These are phyloP conservation scores for Ceratoteleas bidentatus DNA, from an alignment of 1,140 invertebrate genomes.

Conservation along the genomic window DNA sequence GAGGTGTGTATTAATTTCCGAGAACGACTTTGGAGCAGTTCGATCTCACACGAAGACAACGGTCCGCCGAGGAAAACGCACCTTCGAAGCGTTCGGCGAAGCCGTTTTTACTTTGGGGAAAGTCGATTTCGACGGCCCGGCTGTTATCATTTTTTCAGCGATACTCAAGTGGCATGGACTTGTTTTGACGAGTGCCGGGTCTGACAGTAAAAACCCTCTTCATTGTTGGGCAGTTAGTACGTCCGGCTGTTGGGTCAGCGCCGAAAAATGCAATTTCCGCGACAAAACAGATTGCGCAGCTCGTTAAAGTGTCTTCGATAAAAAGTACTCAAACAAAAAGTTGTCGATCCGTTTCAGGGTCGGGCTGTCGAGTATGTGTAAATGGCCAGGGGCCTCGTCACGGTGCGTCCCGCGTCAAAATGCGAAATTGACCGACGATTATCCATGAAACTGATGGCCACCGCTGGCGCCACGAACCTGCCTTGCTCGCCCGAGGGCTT, in stretches of 20 bases:
- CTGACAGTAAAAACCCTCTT: no score
- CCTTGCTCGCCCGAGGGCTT: constrained; percentile 67
- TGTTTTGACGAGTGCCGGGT: no score
- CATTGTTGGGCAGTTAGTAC: no score
- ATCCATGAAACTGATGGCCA: constrained; percentile 80
- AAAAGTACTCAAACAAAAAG: constrained; percentile 25
- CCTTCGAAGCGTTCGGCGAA: no score
- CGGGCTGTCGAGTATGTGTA: constrained; percentile 51
- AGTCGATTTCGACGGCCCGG: no score
- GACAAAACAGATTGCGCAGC: constrained; percentile 24
- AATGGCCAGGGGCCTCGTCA: constrained; percentile 56
- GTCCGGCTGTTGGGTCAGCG: no score
- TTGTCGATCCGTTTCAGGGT: constrained; percentile 47
- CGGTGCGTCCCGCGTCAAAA: constrained; percentile 74
- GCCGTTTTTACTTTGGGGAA: no score
- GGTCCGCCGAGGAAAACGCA: no score
- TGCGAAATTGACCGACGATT: constrained; percentile 79
- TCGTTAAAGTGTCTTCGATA: constrained; percentile 37
- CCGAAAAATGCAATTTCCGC: constrained; percentile 36
- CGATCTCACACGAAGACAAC: constrained; percentile 28
- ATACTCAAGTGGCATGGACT: no score
- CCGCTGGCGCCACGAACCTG: constrained; percentile 73
- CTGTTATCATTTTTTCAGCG: no score
- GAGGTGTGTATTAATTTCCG: constrained; percentile 27
- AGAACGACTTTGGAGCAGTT: constrained; percentile 4